Evolutionary conservation across 2,113 vertebrate species (phyloP).

Genomic region (Serilophus lunatus): DNA sequence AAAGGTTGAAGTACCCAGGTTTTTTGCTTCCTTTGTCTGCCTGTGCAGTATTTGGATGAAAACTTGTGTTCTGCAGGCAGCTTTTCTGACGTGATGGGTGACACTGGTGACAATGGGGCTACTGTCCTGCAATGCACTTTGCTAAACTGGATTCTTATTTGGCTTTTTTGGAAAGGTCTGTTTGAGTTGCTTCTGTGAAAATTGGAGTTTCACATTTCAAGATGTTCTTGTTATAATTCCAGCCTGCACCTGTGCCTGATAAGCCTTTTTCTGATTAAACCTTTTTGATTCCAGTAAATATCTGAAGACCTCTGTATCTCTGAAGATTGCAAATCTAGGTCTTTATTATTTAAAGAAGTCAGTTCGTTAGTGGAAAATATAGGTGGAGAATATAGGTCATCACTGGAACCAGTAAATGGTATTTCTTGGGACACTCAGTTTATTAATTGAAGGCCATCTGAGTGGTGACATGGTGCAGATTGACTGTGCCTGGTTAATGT

Average conservation of each 20-base stretch:
- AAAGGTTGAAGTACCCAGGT: neutral
- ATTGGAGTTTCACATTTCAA: neutral
- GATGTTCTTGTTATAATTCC: neutral
- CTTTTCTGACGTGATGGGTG: neutral
- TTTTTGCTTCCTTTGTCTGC: neutral
- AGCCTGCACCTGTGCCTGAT: neutral
- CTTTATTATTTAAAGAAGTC: slow-evolving; percentile 50
- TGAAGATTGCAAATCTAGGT: slow-evolving; percentile 18
- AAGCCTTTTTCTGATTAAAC: slow-evolving; percentile 28
- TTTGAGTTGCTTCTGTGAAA: neutral
- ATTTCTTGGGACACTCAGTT: slow-evolving; percentile 32
- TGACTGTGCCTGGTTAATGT: slow-evolving; percentile 69
- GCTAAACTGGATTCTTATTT: neutral
- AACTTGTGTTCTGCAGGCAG: neutral
- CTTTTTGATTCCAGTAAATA: neutral
- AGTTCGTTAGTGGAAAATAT: slow-evolving; percentile 18
- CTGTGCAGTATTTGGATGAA: neutral
- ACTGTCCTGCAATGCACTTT: neutral
- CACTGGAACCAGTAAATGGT: neutral
- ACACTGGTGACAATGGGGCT: neutral
- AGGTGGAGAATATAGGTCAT: slow-evolving; percentile 51
- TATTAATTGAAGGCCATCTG: slow-evolving; percentile 51
- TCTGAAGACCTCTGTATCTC: slow-evolving; percentile 8
- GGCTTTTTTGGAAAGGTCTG: neutral
- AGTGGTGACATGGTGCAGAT: slow-evolving; percentile 35